phyloP scores from a whole-genome alignment of 2,113 vertebrate genomes.

The Datnioides undecimradiatus region DNA sequence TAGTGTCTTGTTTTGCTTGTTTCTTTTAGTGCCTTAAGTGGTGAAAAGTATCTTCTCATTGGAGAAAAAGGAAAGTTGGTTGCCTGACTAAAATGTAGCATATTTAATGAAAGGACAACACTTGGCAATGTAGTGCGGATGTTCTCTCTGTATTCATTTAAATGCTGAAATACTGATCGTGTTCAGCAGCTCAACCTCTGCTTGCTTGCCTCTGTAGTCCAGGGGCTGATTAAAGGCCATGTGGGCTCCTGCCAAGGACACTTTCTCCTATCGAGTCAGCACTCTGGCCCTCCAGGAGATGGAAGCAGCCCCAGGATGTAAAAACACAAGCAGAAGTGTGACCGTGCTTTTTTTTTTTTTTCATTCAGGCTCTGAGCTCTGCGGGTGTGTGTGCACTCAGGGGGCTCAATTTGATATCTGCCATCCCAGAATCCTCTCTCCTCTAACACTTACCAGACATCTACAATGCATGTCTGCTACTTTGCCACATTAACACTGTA shows the following conservation, averaged over 20 bases:
- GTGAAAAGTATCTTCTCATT: background rate
- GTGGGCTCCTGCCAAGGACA: slow-evolving; percentile 37
- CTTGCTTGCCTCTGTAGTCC: slow-evolving; percentile 26
- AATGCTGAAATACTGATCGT: background rate
- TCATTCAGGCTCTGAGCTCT: background rate
- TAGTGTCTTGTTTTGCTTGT: background rate
- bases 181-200: slow-evolving; percentile 27
- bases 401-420: slow-evolving; percentile 35
- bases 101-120: background rate
- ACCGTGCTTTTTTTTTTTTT: slow-evolving; percentile 20
- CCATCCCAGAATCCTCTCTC: slow-evolving; percentile 23
- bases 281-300: slow-evolving; percentile 31
- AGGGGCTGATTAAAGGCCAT: slow-evolving; percentile 46
- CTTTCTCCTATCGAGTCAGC: slow-evolving; percentile 59
- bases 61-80: background rate
- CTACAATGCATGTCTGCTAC: background rate
- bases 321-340: slow-evolving; percentile 55
- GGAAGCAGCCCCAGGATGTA: slow-evolving; percentile 55
- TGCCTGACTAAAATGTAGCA: background rate
- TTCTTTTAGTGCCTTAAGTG: background rate
- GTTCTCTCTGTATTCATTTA: background rate
- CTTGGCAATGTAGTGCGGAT: background rate
- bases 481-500: slow-evolving; percentile 31
- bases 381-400: background rate
- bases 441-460: slow-evolving; percentile 15